phyloP scores from a whole-genome alignment of 2,888 invertebrate genomes.

The Drosophila subsilvestris region DNA sequence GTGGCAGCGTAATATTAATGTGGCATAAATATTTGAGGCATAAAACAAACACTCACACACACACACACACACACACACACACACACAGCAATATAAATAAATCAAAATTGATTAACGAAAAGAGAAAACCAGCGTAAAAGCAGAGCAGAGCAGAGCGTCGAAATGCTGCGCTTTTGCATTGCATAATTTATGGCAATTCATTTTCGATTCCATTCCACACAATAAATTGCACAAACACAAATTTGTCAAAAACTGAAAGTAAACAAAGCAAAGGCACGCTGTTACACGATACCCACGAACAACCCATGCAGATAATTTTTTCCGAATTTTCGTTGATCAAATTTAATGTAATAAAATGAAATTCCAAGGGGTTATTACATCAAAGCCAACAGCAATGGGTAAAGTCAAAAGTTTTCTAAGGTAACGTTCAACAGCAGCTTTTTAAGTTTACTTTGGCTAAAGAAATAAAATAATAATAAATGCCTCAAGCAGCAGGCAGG shows the following conservation, averaged over 20 bases:
- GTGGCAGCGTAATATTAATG: not conserved
- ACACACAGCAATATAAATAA: slow-evolving; percentile 14
- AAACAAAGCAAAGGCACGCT: not conserved
- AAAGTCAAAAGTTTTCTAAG: no score
- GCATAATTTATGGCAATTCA: not conserved
- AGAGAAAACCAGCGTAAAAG: not conserved
- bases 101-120: slow-evolving; percentile 20
- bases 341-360: no score
- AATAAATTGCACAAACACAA: not conserved
- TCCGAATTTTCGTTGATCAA: no score
- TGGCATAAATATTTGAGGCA: not conserved
- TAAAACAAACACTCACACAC: slow-evolving; percentile 1
- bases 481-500: no score
- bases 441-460: no score
- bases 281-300: not conserved
- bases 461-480: no score
- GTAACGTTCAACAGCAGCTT: no score
- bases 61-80: not conserved
- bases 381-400: no score
- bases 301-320: no score
- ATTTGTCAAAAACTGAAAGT: not conserved
- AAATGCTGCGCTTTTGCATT: not conserved
- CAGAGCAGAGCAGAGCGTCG: not conserved
- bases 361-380: no score
- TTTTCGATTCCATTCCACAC: not conserved